Conservation (phyloP, 2,113 vertebrate species). For the Pangasianodon gigas region DNA sequence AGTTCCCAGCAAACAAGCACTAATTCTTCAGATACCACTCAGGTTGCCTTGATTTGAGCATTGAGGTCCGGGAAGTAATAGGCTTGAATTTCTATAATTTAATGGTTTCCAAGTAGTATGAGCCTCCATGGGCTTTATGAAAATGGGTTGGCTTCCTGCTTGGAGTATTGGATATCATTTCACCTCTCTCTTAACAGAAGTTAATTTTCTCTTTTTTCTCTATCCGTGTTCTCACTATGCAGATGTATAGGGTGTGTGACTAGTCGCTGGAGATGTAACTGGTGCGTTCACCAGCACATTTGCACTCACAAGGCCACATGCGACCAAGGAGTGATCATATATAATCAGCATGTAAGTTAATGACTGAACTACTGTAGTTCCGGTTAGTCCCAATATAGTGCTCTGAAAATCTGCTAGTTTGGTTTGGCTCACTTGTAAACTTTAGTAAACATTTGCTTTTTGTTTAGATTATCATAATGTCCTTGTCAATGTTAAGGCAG, state of each 20-base stretch:
- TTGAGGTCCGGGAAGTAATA: conserved; percentile 21
- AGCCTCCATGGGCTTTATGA: not conserved
- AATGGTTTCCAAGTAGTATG: conserved; percentile 7
- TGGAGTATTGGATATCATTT: not conserved
- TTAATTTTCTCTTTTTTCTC: not conserved
- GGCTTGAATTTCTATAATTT: conserved; percentile 28
- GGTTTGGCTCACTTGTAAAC: not conserved
- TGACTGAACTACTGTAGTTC: not conserved
- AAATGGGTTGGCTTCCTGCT: conserved; percentile 25
- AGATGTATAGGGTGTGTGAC: conserved; percentile 93
- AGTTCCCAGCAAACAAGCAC: conserved; percentile 21
- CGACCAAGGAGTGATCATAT: conserved; percentile 82
- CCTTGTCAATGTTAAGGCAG: not conserved
- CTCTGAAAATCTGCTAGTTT: not conserved
- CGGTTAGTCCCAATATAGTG: not conserved
- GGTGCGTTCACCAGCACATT: conserved; percentile 90
- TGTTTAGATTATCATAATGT: not conserved
- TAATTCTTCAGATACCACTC: conserved; percentile 19
- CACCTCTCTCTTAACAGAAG: not conserved
- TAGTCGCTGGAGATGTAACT: conserved; percentile 93
- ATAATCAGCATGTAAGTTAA: conserved; percentile 82
- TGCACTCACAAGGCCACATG: conserved; percentile 87
- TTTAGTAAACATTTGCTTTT: conserved; percentile 1
- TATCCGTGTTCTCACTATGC: conserved; percentile 3
- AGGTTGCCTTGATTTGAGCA: conserved; percentile 27